Base-by-base conservation (phyloP, 1,140 invertebrate genomes). In the Drosophila ficusphila region DNA sequence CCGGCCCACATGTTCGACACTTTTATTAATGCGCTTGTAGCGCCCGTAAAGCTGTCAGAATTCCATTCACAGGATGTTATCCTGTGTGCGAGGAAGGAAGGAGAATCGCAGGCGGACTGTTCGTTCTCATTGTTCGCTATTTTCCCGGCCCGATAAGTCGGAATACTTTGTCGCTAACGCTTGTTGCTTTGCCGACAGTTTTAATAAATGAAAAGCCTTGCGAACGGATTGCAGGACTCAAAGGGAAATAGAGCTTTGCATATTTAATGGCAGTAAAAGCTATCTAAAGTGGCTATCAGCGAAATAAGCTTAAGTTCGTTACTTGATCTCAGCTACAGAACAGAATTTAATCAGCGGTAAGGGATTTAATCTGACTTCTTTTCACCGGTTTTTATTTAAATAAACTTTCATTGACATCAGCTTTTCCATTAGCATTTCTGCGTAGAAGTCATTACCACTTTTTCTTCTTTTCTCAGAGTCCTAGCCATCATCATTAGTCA, bases 1-100 rank as follows among this genome's bases (percentile, higher is more conserved):
- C 47, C 52, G 53, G 33, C 16, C 41, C 61, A 49, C 76, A 69
- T 76, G 72, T 86, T 86, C 81, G 81, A 86, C 81, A 88, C 73
- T 86, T 86, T 86, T 88, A 86, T 86, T 86, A 86, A 86, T 86
- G 81, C 57, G 79, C 79, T 79, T 78, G 75, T 85, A 79, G 71
- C 75, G 82, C 81, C 68, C 64, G 65, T 46, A 53, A 60, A 72
- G 72, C 79, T 85, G 79, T 86, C 76, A 75, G 82, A 86, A 86
- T 86, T 86, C 76, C 81, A 86, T 86, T 86, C 81, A 81, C 47
- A 64, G 70, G 39, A 85, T 56, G 82, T 54, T 68, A 76, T 85
- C 72, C 65, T 51, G 54, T 44, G 41, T 44, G 8, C 36, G 14
- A 25, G 42, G 31, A 36, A 36, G 44, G 33, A 41, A 25, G n/a